Evolutionary conservation across 2,113 vertebrate genomes (phyloP).

Genomic region (Craseonycteris thonglongyai): DNA sequence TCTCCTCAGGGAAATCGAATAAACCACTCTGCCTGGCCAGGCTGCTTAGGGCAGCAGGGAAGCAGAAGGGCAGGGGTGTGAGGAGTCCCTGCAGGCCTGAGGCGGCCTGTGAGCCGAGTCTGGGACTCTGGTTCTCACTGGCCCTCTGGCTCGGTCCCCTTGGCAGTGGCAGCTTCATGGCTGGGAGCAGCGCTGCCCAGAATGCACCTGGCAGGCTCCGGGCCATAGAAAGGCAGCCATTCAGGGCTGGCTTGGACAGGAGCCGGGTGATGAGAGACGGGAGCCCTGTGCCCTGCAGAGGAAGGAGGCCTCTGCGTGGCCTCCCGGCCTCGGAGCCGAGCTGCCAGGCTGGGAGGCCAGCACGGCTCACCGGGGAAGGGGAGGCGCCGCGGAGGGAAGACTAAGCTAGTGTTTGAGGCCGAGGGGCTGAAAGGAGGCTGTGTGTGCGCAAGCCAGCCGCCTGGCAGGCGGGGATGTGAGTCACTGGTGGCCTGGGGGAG

Average conservation of each 20-base stretch:
- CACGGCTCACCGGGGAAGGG: neutral
- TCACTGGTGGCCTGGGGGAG: conserved; percentile 43
- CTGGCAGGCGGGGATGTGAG: conserved; percentile 50
- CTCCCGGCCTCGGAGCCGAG: neutral
- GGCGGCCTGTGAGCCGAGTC: neutral
- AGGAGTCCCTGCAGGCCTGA: neutral
- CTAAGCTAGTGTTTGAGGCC: conserved; percentile 74
- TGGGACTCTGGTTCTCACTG: neutral
- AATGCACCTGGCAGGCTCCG: neutral
- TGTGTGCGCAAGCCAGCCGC: conserved; percentile 60
- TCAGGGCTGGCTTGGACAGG: conserved; percentile 59
- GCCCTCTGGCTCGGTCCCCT: neutral
- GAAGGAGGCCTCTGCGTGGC: neutral
- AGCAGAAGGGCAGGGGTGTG: neutral
- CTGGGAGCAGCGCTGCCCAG: neutral
- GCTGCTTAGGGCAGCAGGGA: neutral
- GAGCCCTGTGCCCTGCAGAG: conserved; percentile 3
- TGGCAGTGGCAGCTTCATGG: neutral
- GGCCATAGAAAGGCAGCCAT: conserved; percentile 65
- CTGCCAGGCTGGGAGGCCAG: neutral
- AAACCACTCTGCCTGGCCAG: neutral
- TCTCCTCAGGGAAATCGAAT: neutral
- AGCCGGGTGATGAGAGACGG: conserved; percentile 58
- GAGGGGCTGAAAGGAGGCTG: conserved; percentile 78
- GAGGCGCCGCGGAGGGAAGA: conserved; percentile 59